Percentiles rank a stretch among this genome's conserved stretches.
Conservation (phyloP, 2,888 invertebrate genomes). For the Busseola fusca region DNA sequence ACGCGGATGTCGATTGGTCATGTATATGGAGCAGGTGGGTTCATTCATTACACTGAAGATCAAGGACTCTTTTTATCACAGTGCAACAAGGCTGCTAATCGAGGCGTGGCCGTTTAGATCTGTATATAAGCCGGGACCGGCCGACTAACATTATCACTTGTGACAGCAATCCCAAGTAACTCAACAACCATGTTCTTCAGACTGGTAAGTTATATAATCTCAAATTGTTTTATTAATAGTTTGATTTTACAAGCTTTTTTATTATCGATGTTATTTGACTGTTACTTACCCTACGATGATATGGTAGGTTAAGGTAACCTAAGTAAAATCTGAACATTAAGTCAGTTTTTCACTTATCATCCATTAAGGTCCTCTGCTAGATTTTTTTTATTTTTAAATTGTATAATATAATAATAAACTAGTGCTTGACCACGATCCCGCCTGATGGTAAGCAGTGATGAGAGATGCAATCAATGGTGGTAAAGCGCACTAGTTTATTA, state of each 20-base stretch:
- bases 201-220: constrained; percentile 75
- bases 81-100: constrained; percentile 70
- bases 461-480: too few species aligned
- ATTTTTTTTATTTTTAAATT: too few species aligned
- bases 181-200: constrained; percentile 83
- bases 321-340: background rate
- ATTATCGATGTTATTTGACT: background rate
- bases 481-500: too few species aligned
- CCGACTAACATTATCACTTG: constrained; percentile 79
- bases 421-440: too few species aligned
- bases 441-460: too few species aligned
- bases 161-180: constrained; percentile 76
- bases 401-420: too few species aligned
- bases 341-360: background rate
- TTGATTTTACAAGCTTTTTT: too few species aligned
- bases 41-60: constrained; percentile 82
- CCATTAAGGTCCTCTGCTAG: background rate
- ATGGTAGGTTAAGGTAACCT: background rate
- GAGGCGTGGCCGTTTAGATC: constrained; percentile 80
- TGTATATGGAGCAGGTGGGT: constrained; percentile 67
- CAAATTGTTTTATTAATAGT: background rate
- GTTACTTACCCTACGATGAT: background rate
- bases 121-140: constrained; percentile 80
- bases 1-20: constrained; percentile 76
- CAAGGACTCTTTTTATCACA: constrained; percentile 85